Percentiles rank a stretch among this genome's conserved stretches.
phyloP scores from a whole-genome alignment of 92 coral and sea anemone species.

The Paragorgia papillata region DNA sequence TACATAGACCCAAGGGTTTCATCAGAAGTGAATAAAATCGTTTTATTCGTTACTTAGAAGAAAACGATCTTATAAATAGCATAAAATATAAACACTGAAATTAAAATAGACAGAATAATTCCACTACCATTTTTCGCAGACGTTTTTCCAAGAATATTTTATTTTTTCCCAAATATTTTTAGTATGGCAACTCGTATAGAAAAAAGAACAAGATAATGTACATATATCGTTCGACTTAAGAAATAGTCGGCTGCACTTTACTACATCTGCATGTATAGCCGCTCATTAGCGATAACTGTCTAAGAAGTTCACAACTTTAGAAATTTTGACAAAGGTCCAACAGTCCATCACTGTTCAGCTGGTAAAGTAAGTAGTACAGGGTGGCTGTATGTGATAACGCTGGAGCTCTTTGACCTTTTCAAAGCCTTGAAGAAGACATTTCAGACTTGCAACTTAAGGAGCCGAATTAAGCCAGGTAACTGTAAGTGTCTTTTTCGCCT shows the following conservation, averaged over 20 bases:
- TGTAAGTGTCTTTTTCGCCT: conserved; percentile 98
- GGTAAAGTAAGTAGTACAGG: background rate
- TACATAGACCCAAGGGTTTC: too few species aligned
- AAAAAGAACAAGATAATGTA: conserved; percentile 42
- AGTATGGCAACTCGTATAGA: conserved; percentile 18
- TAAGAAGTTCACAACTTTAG: too few species aligned
- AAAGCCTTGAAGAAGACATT: conserved; percentile 4
- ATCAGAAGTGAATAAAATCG: too few species aligned
- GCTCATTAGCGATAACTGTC: background rate
- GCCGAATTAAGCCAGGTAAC: conserved; percentile 78
- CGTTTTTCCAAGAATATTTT: conserved; percentile 15
- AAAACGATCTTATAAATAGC: too few species aligned
- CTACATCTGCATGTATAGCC: background rate
- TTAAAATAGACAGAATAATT: background rate
- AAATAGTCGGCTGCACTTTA: conserved; percentile 8
- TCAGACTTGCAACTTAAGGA: background rate
- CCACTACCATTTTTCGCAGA: background rate
- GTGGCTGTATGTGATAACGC: background rate
- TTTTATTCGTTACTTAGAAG: too few species aligned
- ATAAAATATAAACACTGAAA: too few species aligned
- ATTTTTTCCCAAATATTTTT: conserved; percentile 37
- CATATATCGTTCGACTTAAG: conserved; percentile 28
- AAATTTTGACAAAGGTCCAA: background rate
- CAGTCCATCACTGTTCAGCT: background rate
- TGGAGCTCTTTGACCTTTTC: conserved; percentile 15